Percentiles rank a stretch among this genome's conserved stretches.
phyloP scores from a whole-genome alignment of 2,888 invertebrate genomes.

The Brenthis daphne region DNA sequence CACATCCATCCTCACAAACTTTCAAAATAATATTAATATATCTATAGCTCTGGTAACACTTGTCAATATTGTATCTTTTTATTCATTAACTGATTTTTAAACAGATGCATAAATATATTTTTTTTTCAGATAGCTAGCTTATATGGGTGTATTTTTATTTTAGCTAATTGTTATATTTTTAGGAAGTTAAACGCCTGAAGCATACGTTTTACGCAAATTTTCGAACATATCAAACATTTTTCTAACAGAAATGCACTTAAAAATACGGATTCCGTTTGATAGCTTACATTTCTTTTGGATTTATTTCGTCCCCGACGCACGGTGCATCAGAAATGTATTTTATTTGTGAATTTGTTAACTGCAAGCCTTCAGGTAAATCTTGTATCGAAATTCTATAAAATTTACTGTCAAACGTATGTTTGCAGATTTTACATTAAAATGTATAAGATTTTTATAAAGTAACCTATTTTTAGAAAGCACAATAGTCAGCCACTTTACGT shows the following conservation, averaged over 20 bases:
- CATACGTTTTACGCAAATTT: neutral
- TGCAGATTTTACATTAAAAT: slow-evolving; percentile 14
- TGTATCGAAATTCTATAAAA: slow-evolving; percentile 26
- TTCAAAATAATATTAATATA: no score
- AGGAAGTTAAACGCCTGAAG: neutral
- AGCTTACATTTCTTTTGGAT: slow-evolving; percentile 21
- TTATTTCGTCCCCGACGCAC: slow-evolving; percentile 29
- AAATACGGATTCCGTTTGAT: slow-evolving; percentile 18
- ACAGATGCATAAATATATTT: no score
- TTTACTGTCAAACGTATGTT: slow-evolving; percentile 19
- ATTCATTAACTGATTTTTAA: no score
- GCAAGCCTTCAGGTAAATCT: slow-evolving; percentile 27
- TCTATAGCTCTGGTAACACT: no score
- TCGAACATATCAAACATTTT: neutral
- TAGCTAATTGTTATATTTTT: no score
- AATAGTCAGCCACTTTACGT: slow-evolving; percentile 3
- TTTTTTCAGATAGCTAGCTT: no score
- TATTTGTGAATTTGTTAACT: slow-evolving; percentile 38
- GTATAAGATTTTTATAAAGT: slow-evolving; percentile 10
- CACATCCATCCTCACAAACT: no score
- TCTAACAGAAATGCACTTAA: slow-evolving; percentile 17
- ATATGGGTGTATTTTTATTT: no score
- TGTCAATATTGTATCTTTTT: no score
- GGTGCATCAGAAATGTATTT: slow-evolving; percentile 39
- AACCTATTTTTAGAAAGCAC: slow-evolving; percentile 9